Base-by-base conservation (phyloP, 1,140 invertebrate species). In the Brachionus paranguensis region DNA sequence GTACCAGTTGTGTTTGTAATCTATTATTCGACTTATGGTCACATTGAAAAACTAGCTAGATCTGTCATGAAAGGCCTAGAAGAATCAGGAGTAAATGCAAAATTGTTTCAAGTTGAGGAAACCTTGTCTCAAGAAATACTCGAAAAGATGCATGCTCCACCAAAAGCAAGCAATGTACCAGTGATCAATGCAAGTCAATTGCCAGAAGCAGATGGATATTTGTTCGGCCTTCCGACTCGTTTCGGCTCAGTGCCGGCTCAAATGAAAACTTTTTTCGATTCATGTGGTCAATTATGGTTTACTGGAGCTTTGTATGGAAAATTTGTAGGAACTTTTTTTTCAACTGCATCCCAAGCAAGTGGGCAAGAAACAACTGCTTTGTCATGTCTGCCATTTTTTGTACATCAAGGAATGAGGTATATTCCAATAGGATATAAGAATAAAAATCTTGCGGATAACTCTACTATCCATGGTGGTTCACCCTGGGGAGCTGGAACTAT, bases 331-430 rank as follows among this genome's bases (percentile, higher is more conserved):
- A n/a, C 11, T 10, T 83, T 83, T 45, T 83, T 83, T 72, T 83
- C 81, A 68, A 70, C 81, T 29, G 20, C 81, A 33, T n/a, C 20
- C n/a, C 64, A 55, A 50, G 64, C n/a, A 27, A 37, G 60, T 3
- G 81, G 81, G 6, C 81, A 83, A 70, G 81, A 83, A 70, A 83
- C 81, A 50, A 83, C 81, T 33, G 81, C 81, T 33, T 60, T 83
- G 14, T 70, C 81, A n/a, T 83, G 81, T 83, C 37, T 83, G 12
- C 81, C 81, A 50, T 83, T 83, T 70, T 83, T 83, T 83, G 60
- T 60, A 3, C 81, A 83, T 81, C 64, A 81, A 12, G 81, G 81
- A 24, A 50, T 83, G 24, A 45, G 29, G 1, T 83, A 33, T 83
- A 43, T 83, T 3, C 81, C 81, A 83, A 68, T 83, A 33, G 81